These are phyloP conservation scores for Takifugu flavidus DNA, from an alignment of 2,113 vertebrate species.

Conservation along the genomic window DNA sequence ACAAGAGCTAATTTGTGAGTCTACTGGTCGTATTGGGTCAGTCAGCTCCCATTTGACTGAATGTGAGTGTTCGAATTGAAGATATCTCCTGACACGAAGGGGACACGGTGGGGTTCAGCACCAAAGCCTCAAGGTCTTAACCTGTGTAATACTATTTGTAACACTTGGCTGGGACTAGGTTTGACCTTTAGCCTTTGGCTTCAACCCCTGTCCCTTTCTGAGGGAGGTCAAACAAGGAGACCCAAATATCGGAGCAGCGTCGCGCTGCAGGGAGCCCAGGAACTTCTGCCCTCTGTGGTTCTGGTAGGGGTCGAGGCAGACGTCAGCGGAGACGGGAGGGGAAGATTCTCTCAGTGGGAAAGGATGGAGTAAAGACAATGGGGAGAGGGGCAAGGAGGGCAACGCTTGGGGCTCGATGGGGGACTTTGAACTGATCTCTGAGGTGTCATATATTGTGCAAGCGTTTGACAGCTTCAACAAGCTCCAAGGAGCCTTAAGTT, in stretches of 20 bases:
- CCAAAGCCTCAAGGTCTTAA: background rate
- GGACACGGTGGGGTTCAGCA: background rate
- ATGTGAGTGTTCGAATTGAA: background rate
- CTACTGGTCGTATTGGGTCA: too few species aligned
- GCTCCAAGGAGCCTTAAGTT: background rate
- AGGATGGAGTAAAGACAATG: background rate
- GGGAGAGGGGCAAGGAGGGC: background rate
- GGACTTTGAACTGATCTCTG: background rate
- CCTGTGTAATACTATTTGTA: conserved; percentile 8
- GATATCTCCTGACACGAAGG: background rate
- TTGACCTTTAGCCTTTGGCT: conserved; percentile 21
- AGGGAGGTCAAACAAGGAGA: background rate
- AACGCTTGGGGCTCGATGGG: background rate
- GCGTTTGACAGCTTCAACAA: background rate
- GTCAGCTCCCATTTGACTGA: too few species aligned
- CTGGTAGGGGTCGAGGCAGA: conserved; percentile 5
- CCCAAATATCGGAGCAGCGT: background rate
- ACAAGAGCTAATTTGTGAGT: too few species aligned
- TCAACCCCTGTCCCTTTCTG: conserved; percentile 11
- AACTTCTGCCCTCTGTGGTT: background rate
- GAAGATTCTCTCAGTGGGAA: conserved; percentile 1
- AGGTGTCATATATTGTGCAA: background rate
- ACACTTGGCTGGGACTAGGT: background rate
- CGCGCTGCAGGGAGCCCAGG: background rate
- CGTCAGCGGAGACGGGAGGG: background rate